Evolutionary conservation across 2,888 invertebrate species (phyloP).

Genomic region (Blastobasis lacticolella): DNA sequence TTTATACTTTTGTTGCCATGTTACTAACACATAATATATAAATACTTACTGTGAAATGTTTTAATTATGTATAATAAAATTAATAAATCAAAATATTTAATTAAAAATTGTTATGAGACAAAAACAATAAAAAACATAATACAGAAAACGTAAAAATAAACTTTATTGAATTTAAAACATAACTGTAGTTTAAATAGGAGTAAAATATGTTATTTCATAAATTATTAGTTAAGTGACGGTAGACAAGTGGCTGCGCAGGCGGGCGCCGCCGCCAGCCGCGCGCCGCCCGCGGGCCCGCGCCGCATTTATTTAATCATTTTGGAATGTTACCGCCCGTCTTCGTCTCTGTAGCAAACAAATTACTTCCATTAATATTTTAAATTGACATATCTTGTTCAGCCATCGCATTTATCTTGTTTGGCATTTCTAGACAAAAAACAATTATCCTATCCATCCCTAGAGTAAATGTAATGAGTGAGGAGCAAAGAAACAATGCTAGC

Average conservation of each 20-base stretch:
- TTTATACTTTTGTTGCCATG: neutral
- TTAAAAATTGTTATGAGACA: constrained; percentile 12
- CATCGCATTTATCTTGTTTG: neutral
- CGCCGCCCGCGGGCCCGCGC: constrained; percentile 10
- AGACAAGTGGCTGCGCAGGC: neutral
- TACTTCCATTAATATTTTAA: constrained; percentile 39
- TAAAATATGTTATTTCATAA: constrained; percentile 35
- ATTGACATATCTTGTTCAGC: neutral
- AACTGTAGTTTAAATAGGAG: constrained; percentile 46
- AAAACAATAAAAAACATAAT: constrained; percentile 48
- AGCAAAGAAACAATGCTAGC: too few relatives aligned
- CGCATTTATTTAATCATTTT: constrained; percentile 48
- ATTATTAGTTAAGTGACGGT: constrained; percentile 6
- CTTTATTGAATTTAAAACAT: constrained; percentile 64
- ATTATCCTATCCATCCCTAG: too few relatives aligned
- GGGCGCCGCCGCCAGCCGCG: constrained; percentile 1
- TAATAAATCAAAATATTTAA: constrained; percentile 4
- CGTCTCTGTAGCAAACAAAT: constrained; percentile 69
- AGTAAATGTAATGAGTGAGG: too few relatives aligned
- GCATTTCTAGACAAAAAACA: too few relatives aligned
- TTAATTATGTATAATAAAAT: too few relatives aligned
- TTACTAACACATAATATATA: too few relatives aligned
- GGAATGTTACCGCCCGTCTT: constrained; percentile 69
- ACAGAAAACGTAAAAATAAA: constrained; percentile 69
- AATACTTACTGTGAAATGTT: too few relatives aligned